Evolutionary conservation across 2,113 vertebrate species (phyloP).

Genomic region (Oreocharis arfaki): DNA sequence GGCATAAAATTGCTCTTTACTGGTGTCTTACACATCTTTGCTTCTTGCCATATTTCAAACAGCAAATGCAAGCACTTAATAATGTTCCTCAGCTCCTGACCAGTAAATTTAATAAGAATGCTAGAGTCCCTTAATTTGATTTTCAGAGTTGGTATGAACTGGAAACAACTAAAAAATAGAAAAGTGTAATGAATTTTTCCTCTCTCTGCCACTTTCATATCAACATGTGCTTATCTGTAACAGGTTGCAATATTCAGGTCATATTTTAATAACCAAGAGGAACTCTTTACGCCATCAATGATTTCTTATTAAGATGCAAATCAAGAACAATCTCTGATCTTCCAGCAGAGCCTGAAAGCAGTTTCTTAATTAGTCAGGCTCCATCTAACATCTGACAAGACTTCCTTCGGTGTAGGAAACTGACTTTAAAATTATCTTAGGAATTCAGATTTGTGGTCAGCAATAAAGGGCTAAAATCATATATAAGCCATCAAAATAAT

Average conservation of each 20-base stretch:
- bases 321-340: neutral
- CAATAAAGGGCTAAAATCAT: neutral
- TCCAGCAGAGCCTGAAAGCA: neutral
- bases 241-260: neutral
- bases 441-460: neutral
- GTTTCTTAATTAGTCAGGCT: conserved; percentile 14
- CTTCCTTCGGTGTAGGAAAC: neutral
- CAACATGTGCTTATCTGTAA: neutral
- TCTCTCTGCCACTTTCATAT: neutral
- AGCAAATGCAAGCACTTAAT: neutral
- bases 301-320: conserved; percentile 34
- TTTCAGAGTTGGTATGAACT: neutral
- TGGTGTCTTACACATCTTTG: neutral
- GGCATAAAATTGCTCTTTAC: neutral
- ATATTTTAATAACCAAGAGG: neutral
- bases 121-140: neutral
- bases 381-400: neutral
- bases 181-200: neutral
- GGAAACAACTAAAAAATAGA: neutral
- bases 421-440: neutral
- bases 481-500: neutral
- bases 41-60: neutral
- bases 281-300: neutral
- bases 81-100: neutral
- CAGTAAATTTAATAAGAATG: neutral